Evolutionary conservation across 2,888 invertebrate species (phyloP).

Genomic region (Sturmia bella): DNA sequence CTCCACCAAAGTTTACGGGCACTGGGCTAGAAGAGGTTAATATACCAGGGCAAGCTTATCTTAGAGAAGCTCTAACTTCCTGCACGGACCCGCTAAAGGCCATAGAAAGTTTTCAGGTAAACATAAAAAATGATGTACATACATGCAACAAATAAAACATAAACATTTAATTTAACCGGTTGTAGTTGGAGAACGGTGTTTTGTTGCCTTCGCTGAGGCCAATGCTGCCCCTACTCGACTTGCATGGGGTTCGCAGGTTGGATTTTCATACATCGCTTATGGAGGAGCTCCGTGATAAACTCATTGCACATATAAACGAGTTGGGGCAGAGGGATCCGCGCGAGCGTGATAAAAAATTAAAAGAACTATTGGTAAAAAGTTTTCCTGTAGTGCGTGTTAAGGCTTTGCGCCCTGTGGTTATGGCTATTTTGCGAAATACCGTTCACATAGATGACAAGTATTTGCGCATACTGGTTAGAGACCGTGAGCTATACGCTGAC

Average conservation of each 20-base stretch:
- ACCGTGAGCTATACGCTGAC: slow-evolving; percentile 94
- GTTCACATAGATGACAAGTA: slow-evolving; percentile 96
- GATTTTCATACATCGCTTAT: slow-evolving; percentile 97
- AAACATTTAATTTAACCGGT: not conserved
- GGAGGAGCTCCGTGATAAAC: slow-evolving; percentile 88
- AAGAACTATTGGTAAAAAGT: slow-evolving; percentile 94
- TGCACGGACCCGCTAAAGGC: slow-evolving; percentile 98
- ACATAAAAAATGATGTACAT: not conserved
- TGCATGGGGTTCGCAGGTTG: slow-evolving; percentile 94
- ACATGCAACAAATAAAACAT: not conserved
- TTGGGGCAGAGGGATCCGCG: slow-evolving; percentile 84
- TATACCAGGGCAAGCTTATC: slow-evolving; percentile 92
- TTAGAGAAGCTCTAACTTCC: slow-evolving; percentile 95
- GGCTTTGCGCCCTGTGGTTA: slow-evolving; percentile 94
- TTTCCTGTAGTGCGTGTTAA: slow-evolving; percentile 97
- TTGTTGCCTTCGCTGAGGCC: slow-evolving; percentile 95
- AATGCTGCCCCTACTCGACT: slow-evolving; percentile 96
- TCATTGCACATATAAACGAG: slow-evolving; percentile 92
- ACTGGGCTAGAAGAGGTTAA: slow-evolving; percentile 92
- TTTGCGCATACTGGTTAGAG: slow-evolving; percentile 88
- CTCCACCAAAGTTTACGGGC: slow-evolving; percentile 81
- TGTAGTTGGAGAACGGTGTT: slow-evolving; percentile 93
- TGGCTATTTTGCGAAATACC: slow-evolving; percentile 96
- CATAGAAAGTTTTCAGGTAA: slow-evolving; percentile 97
- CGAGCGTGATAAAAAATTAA: slow-evolving; percentile 89